Base-by-base conservation (phyloP, 53 echinoderm and acorn worm species). In the Henricia sp. region DNA sequence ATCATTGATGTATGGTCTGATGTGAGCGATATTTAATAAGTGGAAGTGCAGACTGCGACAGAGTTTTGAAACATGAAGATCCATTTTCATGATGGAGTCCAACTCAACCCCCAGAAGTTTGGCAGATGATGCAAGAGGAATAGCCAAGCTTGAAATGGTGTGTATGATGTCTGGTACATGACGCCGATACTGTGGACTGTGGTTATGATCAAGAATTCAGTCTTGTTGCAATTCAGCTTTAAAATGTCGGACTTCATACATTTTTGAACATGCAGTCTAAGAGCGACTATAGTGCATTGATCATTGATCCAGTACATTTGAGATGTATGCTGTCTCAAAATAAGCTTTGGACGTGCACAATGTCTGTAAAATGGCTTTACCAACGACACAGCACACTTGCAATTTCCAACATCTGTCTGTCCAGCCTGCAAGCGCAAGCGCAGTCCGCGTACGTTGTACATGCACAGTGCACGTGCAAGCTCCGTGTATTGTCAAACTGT, bases 211-310 rank as follows among this genome's bases (percentile, higher is more conserved):
- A 63, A 34, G 30, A 63, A 63, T 63, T 63, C 37, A 64, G 64
- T 64, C 19, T 64, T 64, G 64, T 64, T 36, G 19, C 32, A 64
- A 64, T 64, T 64, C 14, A 64, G 64, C 33, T 64, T 66, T 32
- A 66, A 16, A 13, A 66, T 33, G 66, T 66, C 37, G 3, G 66
- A 66, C 17, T 32, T 6, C 66, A 38, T 66, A 34, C 66, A 66
- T 34, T 66, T 34, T 2, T 66, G 66, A 1, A 66, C 17, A 66
- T 66, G 66, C 66, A 36, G n/a, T 28, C 36, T 37, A 36, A 65
- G 9, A 36, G 28, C 26, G 60, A 12, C 26, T 29, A 13, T 3
- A 59, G 60, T 13, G 60, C 60, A 19, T 59, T 10, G 24, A 28
- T 8, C 3, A 59, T 32, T 12, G 60, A 59, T n/a, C n/a, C 44